Evolutionary conservation across 1,140 invertebrate genomes (phyloP), one percentile per base, ranked within the genome.

Genomic region (Penaeus indicus): DNA sequence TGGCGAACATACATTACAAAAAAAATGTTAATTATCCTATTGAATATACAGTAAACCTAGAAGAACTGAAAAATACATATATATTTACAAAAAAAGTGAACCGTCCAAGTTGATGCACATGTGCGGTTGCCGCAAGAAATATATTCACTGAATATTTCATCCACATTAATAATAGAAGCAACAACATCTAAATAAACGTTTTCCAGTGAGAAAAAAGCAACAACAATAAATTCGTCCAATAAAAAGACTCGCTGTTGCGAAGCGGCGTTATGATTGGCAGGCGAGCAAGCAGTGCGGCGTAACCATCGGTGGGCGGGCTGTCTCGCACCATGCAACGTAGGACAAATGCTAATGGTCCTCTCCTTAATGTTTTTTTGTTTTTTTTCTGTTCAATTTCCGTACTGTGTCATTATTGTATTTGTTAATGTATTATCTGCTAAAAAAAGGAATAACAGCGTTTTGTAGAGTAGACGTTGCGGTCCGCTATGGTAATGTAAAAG

Each of bases 191-290:
- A 86, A 86, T 86, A 80, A 80, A 86, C 61, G 77, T 62, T n/a
- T 62, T 80, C 54, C 85, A 77, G 84, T 77, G n/a, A n/a, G 60
- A 67, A 21, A 64, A n/a, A 80, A 79, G 25, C 60, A 67, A 42
- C 32, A 60, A 86, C 54, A 69, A 84, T 69, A 42, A 38, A 67
- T 69, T 80, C n/a, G 85, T 22, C 85, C 85, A 86, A 64, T 86
- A 67, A 86, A 86, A 86, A 79, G 64, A 22, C 21, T n/a, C 75
- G 85, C 80, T 42, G 85, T 61, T 79, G 77, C 80, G 85, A 60
- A 75, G 75, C 60, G 42, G 62, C 62, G 60, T 80, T 80, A 77
- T 86, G 85, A 86, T 86, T 86, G 85, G 77, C 84, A 85, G 84
- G 38, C 25, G 38, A 54, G 69, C 67, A 54, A 75, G 84, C 84